phyloP scores from a whole-genome alignment of 2,888 invertebrate species.

The Frankliniella fusca region DNA sequence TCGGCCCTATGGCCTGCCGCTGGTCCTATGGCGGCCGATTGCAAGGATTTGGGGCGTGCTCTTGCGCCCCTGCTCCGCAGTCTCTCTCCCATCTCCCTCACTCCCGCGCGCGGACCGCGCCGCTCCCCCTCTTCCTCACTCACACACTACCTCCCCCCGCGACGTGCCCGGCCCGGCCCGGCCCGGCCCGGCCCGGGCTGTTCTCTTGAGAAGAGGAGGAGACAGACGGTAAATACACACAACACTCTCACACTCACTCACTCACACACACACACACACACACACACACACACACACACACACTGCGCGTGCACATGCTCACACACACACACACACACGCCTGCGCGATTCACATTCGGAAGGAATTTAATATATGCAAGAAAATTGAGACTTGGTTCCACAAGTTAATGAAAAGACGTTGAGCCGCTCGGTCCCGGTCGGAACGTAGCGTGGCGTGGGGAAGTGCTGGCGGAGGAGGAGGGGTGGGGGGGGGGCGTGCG shows the following conservation, averaged over 20 bases:
- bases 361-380: conserved; percentile 25
- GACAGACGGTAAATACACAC: conserved; percentile 9
- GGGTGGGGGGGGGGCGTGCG: not conserved
- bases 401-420: conserved; percentile 26
- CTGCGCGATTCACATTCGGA: not conserved
- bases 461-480: no score
- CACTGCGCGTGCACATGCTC: not conserved
- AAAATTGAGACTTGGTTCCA: not conserved
- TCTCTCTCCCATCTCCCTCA: not conserved
- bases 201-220: not conserved
- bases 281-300: not conserved
- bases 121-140: no score
- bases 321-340: not conserved
- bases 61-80: no score
- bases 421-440: not conserved
- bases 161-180: no score
- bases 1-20: no score
- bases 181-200: no score
- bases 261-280: conserved; percentile 9
- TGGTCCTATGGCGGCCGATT: no score
- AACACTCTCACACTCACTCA: not conserved
- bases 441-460: not conserved
- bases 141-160: no score
- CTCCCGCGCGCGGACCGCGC: not conserved
- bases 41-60: no score